phyloP scores from a whole-genome alignment of 2,797 vertebrate genomes.

The Periophthalmus magnuspinnatus region DNA sequence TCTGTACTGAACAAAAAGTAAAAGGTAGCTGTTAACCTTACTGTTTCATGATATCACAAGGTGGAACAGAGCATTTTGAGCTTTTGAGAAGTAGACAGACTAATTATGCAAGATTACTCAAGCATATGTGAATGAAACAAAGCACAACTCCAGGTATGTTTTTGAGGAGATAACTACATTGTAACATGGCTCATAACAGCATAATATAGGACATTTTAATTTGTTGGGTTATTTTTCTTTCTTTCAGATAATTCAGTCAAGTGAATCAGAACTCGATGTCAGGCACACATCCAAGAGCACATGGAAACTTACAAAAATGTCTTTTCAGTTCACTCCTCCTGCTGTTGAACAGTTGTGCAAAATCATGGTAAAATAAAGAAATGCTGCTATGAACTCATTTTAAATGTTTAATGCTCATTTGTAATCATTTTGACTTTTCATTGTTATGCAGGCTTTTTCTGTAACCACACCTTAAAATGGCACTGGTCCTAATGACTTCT shows the following conservation, averaged over 20 bases:
- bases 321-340: constrained; percentile 10
- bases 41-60: too few relatives aligned
- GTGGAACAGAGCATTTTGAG: too few relatives aligned
- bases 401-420: neutral
- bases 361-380: neutral
- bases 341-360: neutral
- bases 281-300: constrained; percentile 3
- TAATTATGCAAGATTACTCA: too few relatives aligned
- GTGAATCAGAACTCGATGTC: constrained; percentile 3
- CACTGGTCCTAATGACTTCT: constrained; percentile 28
- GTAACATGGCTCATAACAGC: too few relatives aligned
- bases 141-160: too few relatives aligned
- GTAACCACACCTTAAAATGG: neutral
- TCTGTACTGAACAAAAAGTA: too few relatives aligned
- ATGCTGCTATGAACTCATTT: neutral
- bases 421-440: neutral
- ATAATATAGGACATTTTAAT: too few relatives aligned
- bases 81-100: too few relatives aligned
- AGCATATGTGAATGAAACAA: too few relatives aligned
- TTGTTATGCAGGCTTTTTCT: neutral
- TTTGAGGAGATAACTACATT: too few relatives aligned
- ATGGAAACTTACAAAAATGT: neutral
- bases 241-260: neutral
- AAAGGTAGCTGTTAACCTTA: too few relatives aligned
- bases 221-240: neutral